phyloP scores from a whole-genome alignment of 2,888 invertebrate species.

The Drosophila stalkeri region DNA sequence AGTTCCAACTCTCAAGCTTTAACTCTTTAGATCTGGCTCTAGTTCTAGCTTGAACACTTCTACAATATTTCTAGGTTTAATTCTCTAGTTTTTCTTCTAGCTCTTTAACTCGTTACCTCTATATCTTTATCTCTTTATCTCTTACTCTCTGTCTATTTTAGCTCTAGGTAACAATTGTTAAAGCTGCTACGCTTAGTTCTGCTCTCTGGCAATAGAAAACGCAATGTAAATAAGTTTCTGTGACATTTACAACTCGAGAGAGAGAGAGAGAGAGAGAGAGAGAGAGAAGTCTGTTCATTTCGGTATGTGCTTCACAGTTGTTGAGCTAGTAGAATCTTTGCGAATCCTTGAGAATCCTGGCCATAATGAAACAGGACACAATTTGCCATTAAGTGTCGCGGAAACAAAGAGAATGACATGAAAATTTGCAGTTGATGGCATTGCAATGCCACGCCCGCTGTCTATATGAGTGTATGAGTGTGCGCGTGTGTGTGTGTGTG shows the following conservation, averaged over 20 bases:
- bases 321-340: not conserved
- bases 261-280: not conserved
- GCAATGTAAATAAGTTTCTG: not conserved
- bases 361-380: conserved; percentile 14
- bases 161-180: not conserved
- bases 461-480: not conserved
- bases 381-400: conserved; percentile 29
- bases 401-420: conserved; percentile 40
- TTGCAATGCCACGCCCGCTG: conserved; percentile 14
- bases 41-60: too few relatives aligned
- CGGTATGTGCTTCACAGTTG: not conserved
- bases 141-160: not conserved
- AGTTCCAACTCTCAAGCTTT: too few relatives aligned
- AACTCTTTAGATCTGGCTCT: too few relatives aligned
- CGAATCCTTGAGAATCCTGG: conserved; percentile 9
- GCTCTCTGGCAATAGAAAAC: not conserved
- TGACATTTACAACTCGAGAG: not conserved
- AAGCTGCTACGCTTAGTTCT: not conserved
- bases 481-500: not conserved
- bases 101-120: not conserved
- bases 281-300: not conserved
- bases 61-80: not conserved
- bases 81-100: not conserved
- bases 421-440: conserved; percentile 24
- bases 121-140: not conserved